Evolutionary conservation across 2,113 vertebrate genomes (phyloP).

Genomic region (Podarcis cretensis): DNA sequence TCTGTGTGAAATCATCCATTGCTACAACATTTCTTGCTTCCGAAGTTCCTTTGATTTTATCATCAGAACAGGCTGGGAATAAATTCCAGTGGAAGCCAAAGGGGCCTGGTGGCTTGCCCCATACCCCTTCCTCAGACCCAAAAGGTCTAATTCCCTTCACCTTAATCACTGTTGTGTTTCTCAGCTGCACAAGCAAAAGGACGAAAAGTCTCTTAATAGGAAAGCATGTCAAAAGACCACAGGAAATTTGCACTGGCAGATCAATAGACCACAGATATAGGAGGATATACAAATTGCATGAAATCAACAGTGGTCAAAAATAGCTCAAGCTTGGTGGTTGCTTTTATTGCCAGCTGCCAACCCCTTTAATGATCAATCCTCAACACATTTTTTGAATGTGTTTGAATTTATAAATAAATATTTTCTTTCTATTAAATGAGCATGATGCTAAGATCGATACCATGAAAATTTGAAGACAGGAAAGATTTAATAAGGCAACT

Average conservation of each 20-base stretch:
- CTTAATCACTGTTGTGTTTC: no score
- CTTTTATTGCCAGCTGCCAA: not conserved
- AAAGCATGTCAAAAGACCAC: not conserved
- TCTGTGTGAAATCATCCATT: no score
- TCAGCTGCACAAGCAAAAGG: no score
- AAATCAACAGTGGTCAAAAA: constrained; percentile 14
- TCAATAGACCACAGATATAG: not conserved
- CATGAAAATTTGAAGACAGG: constrained; percentile 47
- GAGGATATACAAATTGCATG: not conserved
- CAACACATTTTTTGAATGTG: constrained; percentile 14
- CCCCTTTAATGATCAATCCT: constrained; percentile 23
- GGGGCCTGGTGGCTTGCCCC: no score
- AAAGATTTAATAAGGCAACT: constrained; percentile 41
- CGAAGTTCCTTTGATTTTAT: no score
- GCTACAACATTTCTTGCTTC: no score
- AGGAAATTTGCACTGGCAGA: not conserved
- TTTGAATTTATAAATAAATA: constrained; percentile 52
- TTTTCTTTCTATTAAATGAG: constrained; percentile 43
- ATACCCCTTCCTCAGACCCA: no score
- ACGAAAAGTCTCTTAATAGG: not conserved
- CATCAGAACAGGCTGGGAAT: no score
- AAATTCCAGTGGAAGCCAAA: no score
- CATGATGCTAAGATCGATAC: constrained; percentile 40
- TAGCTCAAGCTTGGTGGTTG: not conserved
- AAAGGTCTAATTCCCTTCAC: no score